Base-by-base conservation (phyloP, 1,140 invertebrate species). In the Saxidomus purpurata region DNA sequence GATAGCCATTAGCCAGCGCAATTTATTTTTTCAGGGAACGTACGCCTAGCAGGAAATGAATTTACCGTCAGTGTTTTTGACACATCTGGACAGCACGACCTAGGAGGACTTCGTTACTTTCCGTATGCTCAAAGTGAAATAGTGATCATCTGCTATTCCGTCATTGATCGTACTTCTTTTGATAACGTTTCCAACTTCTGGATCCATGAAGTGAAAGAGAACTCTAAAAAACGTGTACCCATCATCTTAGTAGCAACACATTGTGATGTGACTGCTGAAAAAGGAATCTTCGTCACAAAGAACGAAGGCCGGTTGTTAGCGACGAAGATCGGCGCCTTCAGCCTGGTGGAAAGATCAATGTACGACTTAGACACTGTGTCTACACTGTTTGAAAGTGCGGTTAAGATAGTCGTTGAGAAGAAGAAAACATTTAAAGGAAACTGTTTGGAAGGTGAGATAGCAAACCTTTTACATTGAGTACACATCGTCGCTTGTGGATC, bases 101-200 rank as follows among this genome's bases (percentile, higher is more conserved):
- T 74, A 43, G 67, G 71, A 28, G 69, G 83, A 31, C 36, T 86
- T 2, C 67, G 83, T 11, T 38, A 74, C 17, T 76, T 86, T 8
- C 69, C 83, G 0, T 86, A 86, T 25, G 28, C 19, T 19, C 25
- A 76, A 38, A 86, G 83, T 55, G 99, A 99, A 96, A 99, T 99
- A 79, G 99, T 99, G 96, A 97, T 99, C 90, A 99, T 99, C 69
- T 99, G 99, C 97, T 99, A 99, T 96, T 99, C 99, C 93, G 99
- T 99, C 88, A 98, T 99, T 61, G 99, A 98, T 90, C 99, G 99
- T 82, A 98, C 99, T 17, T 99, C 98, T 90, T 99, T 99, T 96
- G 98, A 99, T 96, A 99, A 99, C 96, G 98, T 99, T 76, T 97
- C 98, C 93, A 98, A 98, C 89, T 99, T 99, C 31, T 95, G 96